Evolutionary conservation across 1,140 invertebrate species (phyloP).

Genomic region (Hyles vespertilio): DNA sequence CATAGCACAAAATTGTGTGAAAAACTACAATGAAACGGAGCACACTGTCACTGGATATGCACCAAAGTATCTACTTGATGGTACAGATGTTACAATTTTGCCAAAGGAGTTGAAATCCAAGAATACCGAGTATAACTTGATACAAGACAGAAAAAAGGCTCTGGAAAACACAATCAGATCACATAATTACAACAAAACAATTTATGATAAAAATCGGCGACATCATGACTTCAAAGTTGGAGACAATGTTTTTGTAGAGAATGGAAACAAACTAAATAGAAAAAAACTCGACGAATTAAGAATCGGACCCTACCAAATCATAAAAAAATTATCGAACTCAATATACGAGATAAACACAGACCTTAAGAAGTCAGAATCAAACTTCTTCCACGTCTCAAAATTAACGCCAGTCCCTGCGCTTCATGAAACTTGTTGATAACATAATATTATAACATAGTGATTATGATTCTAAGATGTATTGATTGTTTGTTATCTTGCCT

Average conservation of each 20-base stretch:
- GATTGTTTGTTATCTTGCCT: too few species aligned
- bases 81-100: conserved; percentile 33
- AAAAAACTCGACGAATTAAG: too few species aligned
- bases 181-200: conserved; percentile 26
- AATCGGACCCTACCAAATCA: too few species aligned
- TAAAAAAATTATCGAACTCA: too few species aligned
- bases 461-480: too few species aligned
- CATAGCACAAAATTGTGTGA: conserved; percentile 23
- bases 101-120: conserved; percentile 33
- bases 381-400: too few species aligned
- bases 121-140: conserved; percentile 10
- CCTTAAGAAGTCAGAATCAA: too few species aligned
- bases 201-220: conserved; percentile 26
- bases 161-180: conserved; percentile 13
- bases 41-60: conserved; percentile 39
- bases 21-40: conserved; percentile 40
- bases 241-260: conserved; percentile 27
- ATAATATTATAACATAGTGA: too few species aligned
- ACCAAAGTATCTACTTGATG: conserved; percentile 44
- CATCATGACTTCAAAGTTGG: conserved; percentile 19
- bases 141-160: conserved; percentile 19
- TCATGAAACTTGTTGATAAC: too few species aligned
- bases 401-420: too few species aligned
- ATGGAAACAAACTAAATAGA: conserved; percentile 20
- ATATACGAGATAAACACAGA: too few species aligned